Evolutionary conservation across 2,113 vertebrate species (phyloP).

Genomic region (Thunnus thynnus): DNA sequence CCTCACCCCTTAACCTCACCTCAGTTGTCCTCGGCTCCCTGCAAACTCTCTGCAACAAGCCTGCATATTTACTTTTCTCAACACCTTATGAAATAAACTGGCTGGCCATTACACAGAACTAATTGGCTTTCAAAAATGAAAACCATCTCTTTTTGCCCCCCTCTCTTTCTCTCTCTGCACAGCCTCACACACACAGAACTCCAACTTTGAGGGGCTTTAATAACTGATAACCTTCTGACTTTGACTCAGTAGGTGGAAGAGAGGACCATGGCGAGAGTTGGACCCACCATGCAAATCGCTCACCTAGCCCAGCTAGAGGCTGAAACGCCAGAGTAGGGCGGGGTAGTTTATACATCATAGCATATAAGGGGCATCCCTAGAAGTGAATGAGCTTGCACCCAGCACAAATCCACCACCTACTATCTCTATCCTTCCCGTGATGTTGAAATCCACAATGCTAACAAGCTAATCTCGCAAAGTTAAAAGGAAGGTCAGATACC

Average conservation of each 20-base stretch:
- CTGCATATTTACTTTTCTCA: conserved; percentile 69
- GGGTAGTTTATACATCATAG: conserved; percentile 38
- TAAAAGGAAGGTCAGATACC: conserved; percentile 59
- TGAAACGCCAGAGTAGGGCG: conserved; percentile 15
- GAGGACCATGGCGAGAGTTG: conserved; percentile 52
- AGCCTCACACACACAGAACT: conserved; percentile 56
- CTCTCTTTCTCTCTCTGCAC: conserved; percentile 44
- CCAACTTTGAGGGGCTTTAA: conserved; percentile 70
- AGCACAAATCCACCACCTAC: conserved; percentile 39
- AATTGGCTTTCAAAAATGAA: conserved; percentile 68
- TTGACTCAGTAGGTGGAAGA: conserved; percentile 57
- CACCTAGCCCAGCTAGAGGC: conserved; percentile 48
- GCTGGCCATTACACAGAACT: conserved; percentile 62
- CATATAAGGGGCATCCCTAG: conserved; percentile 38
- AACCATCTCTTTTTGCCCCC: conserved; percentile 30
- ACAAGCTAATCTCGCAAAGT: conserved; percentile 19
- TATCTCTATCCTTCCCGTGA: conserved; percentile 21
- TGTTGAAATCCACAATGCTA: conserved; percentile 32
- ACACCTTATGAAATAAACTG: conserved; percentile 74
- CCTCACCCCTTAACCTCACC: conserved; percentile 10
- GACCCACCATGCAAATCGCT: conserved; percentile 51
- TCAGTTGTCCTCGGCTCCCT: conserved; percentile 56
- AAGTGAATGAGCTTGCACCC: conserved; percentile 29
- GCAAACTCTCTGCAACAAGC: conserved; percentile 51
- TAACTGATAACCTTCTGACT: conserved; percentile 75